These are phyloP conservation scores for Lagopus leucura DNA, from an alignment of 2,113 vertebrate species.

Conservation along the genomic window DNA sequence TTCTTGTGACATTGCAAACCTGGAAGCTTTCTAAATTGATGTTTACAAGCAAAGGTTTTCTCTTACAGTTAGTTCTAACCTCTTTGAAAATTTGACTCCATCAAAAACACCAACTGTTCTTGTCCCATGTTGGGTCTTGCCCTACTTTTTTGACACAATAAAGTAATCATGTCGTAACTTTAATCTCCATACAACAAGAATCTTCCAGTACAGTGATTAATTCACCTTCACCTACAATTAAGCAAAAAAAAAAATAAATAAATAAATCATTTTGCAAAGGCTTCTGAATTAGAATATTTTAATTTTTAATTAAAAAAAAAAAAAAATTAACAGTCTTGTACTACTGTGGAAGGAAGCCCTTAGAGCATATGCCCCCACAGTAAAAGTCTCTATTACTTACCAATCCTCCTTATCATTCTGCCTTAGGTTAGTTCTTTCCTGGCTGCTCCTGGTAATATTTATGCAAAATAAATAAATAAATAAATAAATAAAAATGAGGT, in stretches of 20 bases:
- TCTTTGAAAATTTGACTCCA: background rate
- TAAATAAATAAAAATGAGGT: background rate
- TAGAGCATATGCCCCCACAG: fast-evolving
- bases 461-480: background rate
- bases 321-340: background rate
- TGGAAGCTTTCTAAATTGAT: background rate
- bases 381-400: background rate
- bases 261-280: background rate
- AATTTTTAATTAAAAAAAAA: background rate
- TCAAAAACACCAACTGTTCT: background rate
- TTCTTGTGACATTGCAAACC: background rate
- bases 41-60: background rate
- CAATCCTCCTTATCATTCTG: background rate
- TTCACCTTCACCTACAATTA: background rate
- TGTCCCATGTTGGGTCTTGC: background rate
- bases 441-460: background rate
- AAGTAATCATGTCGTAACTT: background rate
- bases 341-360: background rate
- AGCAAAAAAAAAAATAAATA: background rate
- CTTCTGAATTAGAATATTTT: background rate
- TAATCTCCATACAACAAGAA: background rate
- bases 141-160: background rate
- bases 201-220: background rate
- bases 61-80: background rate
- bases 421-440: background rate